Conservation (phyloP, 2,113 vertebrate species). For the Eretmochelys imbricata region DNA sequence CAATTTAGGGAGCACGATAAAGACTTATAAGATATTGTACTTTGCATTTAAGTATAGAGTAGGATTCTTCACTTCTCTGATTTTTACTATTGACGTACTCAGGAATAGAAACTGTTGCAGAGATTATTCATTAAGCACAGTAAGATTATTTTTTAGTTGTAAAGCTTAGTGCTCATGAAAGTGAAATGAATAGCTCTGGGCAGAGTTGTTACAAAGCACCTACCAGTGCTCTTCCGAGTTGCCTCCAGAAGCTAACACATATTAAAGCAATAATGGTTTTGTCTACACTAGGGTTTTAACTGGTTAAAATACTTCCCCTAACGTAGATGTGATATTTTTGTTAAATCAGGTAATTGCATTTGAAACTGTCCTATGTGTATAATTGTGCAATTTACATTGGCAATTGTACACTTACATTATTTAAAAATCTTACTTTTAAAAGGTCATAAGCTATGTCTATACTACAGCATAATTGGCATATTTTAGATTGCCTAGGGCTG, state of each 20-base stretch:
- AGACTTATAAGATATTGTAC: not conserved
- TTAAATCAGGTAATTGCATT: not conserved
- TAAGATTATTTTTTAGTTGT: rapidly evolving
- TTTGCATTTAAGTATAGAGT: not conserved
- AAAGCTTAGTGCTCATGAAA: not conserved
- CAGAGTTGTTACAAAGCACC: not conserved
- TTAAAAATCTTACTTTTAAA: not conserved
- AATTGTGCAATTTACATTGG: not conserved
- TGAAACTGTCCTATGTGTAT: not conserved
- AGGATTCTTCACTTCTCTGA: not conserved
- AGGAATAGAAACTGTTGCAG: too few relatives aligned
- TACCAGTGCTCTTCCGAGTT: not conserved
- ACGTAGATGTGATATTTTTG: not conserved
- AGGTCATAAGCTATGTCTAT: too few relatives aligned
- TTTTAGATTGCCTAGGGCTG: too few relatives aligned
- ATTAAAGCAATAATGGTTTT: not conserved
- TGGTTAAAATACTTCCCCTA: not conserved
- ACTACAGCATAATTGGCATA: too few relatives aligned
- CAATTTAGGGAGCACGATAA: rapidly evolving
- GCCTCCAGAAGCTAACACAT: not conserved
- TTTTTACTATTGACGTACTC: not conserved
- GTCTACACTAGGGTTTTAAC: not conserved
- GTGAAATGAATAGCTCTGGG: not conserved
- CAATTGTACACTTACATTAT: not conserved
- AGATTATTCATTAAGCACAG: rapidly evolving